Evolutionary conservation across 2,888 invertebrate species (phyloP).

Genomic region (Parnassius glacialis): DNA sequence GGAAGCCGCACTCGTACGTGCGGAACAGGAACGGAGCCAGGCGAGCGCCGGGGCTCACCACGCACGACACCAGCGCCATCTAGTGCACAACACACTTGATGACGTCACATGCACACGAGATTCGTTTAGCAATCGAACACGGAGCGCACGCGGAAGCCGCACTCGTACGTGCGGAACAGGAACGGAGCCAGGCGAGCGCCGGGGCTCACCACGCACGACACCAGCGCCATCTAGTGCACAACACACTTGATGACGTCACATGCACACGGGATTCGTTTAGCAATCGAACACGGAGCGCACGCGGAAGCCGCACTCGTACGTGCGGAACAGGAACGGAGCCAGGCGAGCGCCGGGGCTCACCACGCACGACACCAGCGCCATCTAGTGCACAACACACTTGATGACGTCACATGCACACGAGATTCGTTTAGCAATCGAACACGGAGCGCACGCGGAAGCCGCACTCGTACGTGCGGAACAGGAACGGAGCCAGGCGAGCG

Average conservation of each 20-base stretch:
- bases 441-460: conserved; percentile 85
- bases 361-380: conserved; percentile 89
- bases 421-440: no score
- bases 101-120: no score
- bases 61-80: conserved; percentile 89
- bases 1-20: conserved; percentile 88
- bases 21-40: conserved; percentile 91
- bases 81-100: conserved; percentile 41
- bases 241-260: no score
- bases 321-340: conserved; percentile 91
- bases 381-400: conserved; percentile 55
- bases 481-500: conserved; percentile 85
- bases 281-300: conserved; percentile 85
- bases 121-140: no score
- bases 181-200: conserved; percentile 86
- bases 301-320: conserved; percentile 88
- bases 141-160: conserved; percentile 85
- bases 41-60: conserved; percentile 85
- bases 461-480: conserved; percentile 92
- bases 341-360: conserved; percentile 85
- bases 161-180: conserved; percentile 92
- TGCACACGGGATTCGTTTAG: no score
- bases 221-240: conserved; percentile 83
- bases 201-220: conserved; percentile 88
- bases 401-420: no score